Base-by-base conservation (phyloP, 2,888 invertebrate genomes). In the Drosophila hamatofila region DNA sequence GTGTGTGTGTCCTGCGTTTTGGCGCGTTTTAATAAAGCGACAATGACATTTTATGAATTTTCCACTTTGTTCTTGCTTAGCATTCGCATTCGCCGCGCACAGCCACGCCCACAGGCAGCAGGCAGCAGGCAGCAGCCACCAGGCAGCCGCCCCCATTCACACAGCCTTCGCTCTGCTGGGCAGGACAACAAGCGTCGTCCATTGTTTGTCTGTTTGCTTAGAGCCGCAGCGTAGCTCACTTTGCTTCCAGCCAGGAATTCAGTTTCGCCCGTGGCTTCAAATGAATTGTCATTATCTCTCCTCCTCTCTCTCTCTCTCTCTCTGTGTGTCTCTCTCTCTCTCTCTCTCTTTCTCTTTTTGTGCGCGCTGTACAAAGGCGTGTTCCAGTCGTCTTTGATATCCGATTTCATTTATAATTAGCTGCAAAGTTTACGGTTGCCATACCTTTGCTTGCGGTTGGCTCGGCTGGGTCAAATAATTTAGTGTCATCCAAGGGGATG, bases 21-120 rank as follows among this genome's bases (percentile, higher is more conserved):
- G 89, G 87, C 89, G 84, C 82, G 87, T 87, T 85, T 85, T 85
- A 89, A 85, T 89, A 85, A 85, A 89, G 84, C 89, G 89, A 85
- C 84, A 85, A 85, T 85, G 89, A 89, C 84, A 87, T 85, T 85
- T 85, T 85, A 85, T 85, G 84, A 85, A 85, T 85, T 85, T 85
- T 89, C 88, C 89, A 88, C 84, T 84, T 84, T 84, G 87, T 84
- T 86, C 81, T 75, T 71, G 83, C 74, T 68, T 63, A 30, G 55
- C 66, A 49, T 62, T 62, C 33, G 37, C 44, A 54, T 54, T 54
- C 54, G 23, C 52, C 35, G 16, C 23, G 14, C 23, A 37, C 52
- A 35, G 23, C 42, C 52, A 51, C 35, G 48, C 59, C 51, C 51
- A 14, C 51, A 33, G 37, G n/a, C 63, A 35, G 25, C 55, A 55